These are phyloP conservation scores for Rhabdophis nuchalis DNA, from an alignment of 2,797 vertebrate species.

Conservation along the genomic window DNA sequence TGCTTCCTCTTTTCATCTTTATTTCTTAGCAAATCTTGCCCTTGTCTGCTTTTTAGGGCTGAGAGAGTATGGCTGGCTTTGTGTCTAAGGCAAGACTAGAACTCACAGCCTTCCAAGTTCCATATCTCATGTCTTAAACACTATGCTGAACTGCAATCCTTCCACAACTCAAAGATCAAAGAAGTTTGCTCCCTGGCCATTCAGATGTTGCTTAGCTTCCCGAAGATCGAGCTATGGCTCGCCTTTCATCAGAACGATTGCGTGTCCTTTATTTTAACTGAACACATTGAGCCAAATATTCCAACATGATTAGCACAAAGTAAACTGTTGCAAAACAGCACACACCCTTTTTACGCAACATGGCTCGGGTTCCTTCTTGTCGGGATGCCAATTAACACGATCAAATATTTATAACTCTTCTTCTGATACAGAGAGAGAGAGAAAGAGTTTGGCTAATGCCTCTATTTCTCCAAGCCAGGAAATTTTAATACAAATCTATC, in stretches of 20 bases:
- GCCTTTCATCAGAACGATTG: not conserved
- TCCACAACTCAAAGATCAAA: not conserved
- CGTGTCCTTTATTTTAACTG: not conserved
- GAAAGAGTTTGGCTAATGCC: constrained; percentile 10
- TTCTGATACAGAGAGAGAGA: not conserved
- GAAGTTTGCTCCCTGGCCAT: not conserved
- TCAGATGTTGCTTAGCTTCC: not conserved
- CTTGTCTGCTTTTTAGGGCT: not conserved
- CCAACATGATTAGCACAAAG: constrained; percentile 5
- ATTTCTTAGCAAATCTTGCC: not conserved
- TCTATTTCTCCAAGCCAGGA: constrained; percentile 44
- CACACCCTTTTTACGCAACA: constrained; percentile 39
- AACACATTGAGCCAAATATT: not conserved
- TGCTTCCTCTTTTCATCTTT: too few species aligned
- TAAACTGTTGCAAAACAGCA: constrained; percentile 34
- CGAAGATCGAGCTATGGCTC: not conserved
- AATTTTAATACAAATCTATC: constrained; percentile 46
- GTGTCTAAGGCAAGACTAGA: not conserved
- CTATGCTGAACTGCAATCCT: not conserved
- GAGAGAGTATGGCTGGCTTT: not conserved
- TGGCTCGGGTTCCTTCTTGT: constrained; percentile 46
- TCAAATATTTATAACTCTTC: constrained; percentile 49
- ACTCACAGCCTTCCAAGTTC: not conserved
- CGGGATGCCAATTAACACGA: constrained; percentile 36
- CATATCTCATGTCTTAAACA: not conserved